Evolutionary conservation across 92 coral and sea anemone genomes (phyloP).

Genomic region (Umimayanthus kanabou): DNA sequence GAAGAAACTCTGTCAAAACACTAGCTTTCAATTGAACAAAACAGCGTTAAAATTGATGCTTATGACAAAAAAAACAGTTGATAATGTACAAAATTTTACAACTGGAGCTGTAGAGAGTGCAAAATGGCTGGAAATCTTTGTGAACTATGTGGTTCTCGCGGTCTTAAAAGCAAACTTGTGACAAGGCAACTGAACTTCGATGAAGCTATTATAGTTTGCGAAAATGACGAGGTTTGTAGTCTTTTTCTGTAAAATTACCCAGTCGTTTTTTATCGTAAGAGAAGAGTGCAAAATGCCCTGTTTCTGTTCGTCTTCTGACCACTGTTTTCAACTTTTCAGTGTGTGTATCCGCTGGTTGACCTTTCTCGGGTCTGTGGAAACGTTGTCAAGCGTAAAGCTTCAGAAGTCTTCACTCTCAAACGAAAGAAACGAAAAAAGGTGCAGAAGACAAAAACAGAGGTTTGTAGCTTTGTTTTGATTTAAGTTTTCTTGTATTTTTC

Average conservation of each 20-base stretch:
- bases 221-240: slow-evolving; percentile 72
- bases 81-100: background rate
- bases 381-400: slow-evolving; percentile 60
- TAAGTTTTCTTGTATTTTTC: background rate
- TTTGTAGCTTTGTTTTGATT: background rate
- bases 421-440: slow-evolving; percentile 54
- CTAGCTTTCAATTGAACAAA: background rate
- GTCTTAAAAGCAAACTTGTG: slow-evolving; percentile 68
- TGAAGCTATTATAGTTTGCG: slow-evolving; percentile 89
- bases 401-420: slow-evolving; percentile 53
- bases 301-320: background rate
- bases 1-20: background rate
- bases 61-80: background rate
- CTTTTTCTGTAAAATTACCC: background rate
- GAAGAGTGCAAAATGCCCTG: background rate
- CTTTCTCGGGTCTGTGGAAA: slow-evolving; percentile 34
- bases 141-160: slow-evolving; percentile 70
- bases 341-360: slow-evolving; percentile 72
- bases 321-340: slow-evolving; percentile 60
- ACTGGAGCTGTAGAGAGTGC: background rate
- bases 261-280: background rate
- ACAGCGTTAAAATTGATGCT: background rate
- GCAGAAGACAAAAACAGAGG: slow-evolving; percentile 41
- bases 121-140: slow-evolving; percentile 69
- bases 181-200: slow-evolving; percentile 77